Percentiles rank a stretch among this genome's conserved stretches.
Conservation (phyloP, 2,888 invertebrate species). For the Cephus pygmeus region DNA sequence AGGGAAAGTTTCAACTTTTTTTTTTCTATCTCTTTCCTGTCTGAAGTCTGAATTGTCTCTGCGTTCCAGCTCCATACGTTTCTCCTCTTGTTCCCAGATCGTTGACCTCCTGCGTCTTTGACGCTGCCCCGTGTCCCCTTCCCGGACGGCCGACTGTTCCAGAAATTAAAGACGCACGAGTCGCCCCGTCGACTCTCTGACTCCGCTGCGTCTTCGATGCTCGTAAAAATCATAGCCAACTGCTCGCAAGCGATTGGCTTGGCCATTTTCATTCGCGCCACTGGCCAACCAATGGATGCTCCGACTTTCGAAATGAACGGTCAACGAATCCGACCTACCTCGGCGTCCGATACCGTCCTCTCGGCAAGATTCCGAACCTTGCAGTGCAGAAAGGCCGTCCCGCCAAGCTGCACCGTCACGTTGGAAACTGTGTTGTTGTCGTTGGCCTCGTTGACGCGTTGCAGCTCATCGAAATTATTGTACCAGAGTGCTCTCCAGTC, state of each 20-base stretch:
- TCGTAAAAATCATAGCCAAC: not conserved
- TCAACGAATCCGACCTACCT: slow-evolving; percentile 44
- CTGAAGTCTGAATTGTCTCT: no score
- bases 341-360: slow-evolving; percentile 71
- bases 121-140: not conserved
- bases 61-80: no score
- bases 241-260: no score
- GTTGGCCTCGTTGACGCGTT: slow-evolving; percentile 65
- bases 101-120: not conserved
- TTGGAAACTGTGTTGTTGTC: slow-evolving; percentile 83
- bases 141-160: no score
- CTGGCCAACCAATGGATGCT: no score
- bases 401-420: slow-evolving; percentile 81
- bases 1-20: no score
- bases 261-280: no score
- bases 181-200: no score
- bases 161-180: no score
- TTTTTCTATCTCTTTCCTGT: not conserved
- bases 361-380: slow-evolving; percentile 81
- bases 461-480: slow-evolving; percentile 62
- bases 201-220: no score
- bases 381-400: slow-evolving; percentile 84
- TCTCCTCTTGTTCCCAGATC: no score
- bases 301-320: no score
- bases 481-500: slow-evolving; percentile 63